Conservation (phyloP, 2,888 invertebrate species). For the Tipula vernalis region DNA sequence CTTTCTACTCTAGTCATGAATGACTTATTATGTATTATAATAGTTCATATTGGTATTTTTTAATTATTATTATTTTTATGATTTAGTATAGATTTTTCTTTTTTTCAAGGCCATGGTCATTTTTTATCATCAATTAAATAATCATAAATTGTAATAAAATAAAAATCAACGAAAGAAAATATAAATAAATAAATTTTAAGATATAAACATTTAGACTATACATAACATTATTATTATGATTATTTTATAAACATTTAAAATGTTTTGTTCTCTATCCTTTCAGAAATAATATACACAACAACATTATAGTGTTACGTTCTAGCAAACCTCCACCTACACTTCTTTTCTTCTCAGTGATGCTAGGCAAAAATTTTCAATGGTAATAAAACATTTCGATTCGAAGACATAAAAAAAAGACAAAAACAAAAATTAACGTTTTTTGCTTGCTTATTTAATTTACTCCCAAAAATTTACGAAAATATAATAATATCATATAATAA, state of each 20-base stretch:
- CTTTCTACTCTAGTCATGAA: not conserved
- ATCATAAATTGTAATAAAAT: not conserved
- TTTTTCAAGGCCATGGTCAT: not conserved
- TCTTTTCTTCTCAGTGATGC: not conserved
- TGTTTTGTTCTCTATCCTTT: not conserved
- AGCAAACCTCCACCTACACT: not conserved
- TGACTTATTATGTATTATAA: not conserved
- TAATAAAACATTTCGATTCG: not conserved
- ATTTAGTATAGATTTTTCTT: not conserved
- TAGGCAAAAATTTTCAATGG: not conserved
- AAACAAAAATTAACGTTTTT: not conserved
- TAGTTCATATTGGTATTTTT: not conserved
- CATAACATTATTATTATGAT: not conserved
- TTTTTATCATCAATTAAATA: not conserved
- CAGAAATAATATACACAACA: not conserved
- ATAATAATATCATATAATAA: not conserved
- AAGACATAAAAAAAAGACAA: constrained; percentile 1
- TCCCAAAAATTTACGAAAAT: not conserved
- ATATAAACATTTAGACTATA: not conserved
- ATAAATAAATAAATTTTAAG: not conserved
- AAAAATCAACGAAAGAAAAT: not conserved
- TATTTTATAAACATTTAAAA: not conserved
- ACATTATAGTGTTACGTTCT: not conserved
- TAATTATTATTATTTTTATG: not conserved
- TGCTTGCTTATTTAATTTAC: not conserved